These are phyloP conservation scores for Cydia amplana DNA, from an alignment of 1,140 invertebrate species.

Conservation along the genomic window DNA sequence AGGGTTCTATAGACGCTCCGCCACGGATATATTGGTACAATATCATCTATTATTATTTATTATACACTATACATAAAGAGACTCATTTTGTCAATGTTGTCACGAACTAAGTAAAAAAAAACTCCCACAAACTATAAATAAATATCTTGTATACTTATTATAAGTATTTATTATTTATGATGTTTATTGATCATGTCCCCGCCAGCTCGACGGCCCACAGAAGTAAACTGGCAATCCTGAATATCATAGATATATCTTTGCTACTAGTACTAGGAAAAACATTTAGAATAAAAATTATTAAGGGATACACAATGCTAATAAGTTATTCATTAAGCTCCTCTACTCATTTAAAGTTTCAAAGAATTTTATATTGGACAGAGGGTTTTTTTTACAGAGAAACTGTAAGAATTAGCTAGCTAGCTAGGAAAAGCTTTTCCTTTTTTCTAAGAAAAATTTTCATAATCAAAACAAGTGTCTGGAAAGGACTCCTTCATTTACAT, in stretches of 20 bases:
- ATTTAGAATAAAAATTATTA: too few relatives aligned
- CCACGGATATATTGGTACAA: not conserved
- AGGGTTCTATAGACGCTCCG: too few relatives aligned
- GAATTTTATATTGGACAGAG: not conserved
- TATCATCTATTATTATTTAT: not conserved
- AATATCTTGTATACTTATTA: not conserved
- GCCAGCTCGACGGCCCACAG: too few relatives aligned
- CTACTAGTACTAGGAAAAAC: too few relatives aligned
- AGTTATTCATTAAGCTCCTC: too few relatives aligned
- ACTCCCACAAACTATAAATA: too few relatives aligned
- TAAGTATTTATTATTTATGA: not conserved
- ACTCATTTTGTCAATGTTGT: not conserved
- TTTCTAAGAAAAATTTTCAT: not conserved
- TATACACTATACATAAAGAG: not conserved
- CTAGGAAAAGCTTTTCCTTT: too few relatives aligned
- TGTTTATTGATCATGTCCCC: not conserved
- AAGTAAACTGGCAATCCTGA: too few relatives aligned
- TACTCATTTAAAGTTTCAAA: not conserved
- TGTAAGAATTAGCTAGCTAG: not conserved
- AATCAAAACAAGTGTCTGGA: not conserved
- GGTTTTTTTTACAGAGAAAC: not conserved
- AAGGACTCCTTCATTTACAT: slow-evolving; percentile 1
- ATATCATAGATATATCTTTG: too few relatives aligned
- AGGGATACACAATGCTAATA: too few relatives aligned
- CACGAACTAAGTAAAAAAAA: not conserved